A percentile compares a stretch with the other conserved stretches of the same genome.
These are phyloP conservation scores for Synchiropus splendidus DNA, from an alignment of 2,113 vertebrate species.

Conservation along the genomic window DNA sequence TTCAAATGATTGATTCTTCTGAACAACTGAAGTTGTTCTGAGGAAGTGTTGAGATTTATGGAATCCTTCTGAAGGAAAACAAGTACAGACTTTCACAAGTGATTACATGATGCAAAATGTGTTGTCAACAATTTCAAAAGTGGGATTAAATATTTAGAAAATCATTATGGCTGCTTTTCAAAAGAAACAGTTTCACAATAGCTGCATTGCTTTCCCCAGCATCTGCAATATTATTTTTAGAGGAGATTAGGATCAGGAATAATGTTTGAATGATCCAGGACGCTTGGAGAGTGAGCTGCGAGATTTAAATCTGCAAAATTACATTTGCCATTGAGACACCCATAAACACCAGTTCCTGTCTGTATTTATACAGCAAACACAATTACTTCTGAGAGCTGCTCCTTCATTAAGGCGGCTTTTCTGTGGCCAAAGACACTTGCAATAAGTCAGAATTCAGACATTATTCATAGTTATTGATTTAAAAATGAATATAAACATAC, in stretches of 20 bases:
- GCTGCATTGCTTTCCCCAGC: slow-evolving; percentile 14
- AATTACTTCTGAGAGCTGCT: background rate
- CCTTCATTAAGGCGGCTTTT: no score
- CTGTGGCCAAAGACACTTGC: no score
- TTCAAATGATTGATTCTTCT: no score
- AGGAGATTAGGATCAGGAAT: slow-evolving; percentile 18
- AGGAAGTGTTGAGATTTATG: no score
- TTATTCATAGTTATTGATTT: no score
- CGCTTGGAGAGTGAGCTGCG: slow-evolving; percentile 14
- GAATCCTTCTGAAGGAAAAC: no score
- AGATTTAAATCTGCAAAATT: slow-evolving; percentile 27
- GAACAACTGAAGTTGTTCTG: no score
- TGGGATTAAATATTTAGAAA: slow-evolving; percentile 51
- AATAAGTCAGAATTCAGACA: no score
- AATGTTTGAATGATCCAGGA: slow-evolving; percentile 20
- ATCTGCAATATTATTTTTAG: slow-evolving; percentile 12
- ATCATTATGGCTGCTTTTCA: slow-evolving; percentile 23
- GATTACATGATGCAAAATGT: slow-evolving; percentile 4
- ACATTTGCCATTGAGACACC: slow-evolving; percentile 12
- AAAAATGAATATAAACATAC: no score
- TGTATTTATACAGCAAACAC: slow-evolving; percentile 28
- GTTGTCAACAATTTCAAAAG: slow-evolving; percentile 44
- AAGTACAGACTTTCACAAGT: no score
- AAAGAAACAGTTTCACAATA: slow-evolving; percentile 34
- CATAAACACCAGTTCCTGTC: slow-evolving; percentile 17